Conservation (phyloP, 64 coral and sea anemone genomes). For the Pachyseris speciosa region DNA sequence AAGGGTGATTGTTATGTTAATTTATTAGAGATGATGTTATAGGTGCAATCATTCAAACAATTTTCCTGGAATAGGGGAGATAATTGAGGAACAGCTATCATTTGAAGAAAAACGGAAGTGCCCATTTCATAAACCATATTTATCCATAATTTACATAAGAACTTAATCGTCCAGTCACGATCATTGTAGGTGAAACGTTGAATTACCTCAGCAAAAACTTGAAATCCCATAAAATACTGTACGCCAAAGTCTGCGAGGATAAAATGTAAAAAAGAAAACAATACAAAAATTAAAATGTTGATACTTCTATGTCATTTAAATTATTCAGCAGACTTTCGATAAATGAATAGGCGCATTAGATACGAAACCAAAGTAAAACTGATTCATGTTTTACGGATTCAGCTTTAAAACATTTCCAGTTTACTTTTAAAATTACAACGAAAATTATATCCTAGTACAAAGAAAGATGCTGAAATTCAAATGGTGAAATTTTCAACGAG, state of each 20-base stretch:
- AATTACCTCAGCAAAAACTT: constrained; percentile 95
- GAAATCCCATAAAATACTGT: constrained; percentile 99
- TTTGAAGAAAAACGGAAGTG: not conserved
- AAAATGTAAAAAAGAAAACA: not conserved
- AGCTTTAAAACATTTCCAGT: not conserved
- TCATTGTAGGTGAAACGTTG: not conserved
- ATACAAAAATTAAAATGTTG: not conserved
- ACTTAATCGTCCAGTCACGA: too few species aligned
- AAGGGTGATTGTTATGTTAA: too few species aligned
- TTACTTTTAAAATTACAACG: too few species aligned
- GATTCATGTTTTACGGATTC: not conserved
- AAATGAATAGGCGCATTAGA: not conserved
- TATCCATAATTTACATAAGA: too few species aligned
- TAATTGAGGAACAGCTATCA: too few species aligned
- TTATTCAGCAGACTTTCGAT: not conserved
- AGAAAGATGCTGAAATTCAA: too few species aligned
- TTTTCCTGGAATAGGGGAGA: too few species aligned
- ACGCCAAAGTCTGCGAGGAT: constrained; percentile 88
- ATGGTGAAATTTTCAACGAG: too few species aligned
- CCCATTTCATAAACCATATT: not conserved
- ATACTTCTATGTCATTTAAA: not conserved
- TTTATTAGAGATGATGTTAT: too few species aligned
- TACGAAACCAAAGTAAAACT: not conserved
- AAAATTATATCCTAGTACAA: too few species aligned
- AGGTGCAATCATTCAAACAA: too few species aligned